These are phyloP conservation scores for Platynereis dumerilii DNA, from an alignment of 2,888 invertebrate species.

Conservation along the genomic window DNA sequence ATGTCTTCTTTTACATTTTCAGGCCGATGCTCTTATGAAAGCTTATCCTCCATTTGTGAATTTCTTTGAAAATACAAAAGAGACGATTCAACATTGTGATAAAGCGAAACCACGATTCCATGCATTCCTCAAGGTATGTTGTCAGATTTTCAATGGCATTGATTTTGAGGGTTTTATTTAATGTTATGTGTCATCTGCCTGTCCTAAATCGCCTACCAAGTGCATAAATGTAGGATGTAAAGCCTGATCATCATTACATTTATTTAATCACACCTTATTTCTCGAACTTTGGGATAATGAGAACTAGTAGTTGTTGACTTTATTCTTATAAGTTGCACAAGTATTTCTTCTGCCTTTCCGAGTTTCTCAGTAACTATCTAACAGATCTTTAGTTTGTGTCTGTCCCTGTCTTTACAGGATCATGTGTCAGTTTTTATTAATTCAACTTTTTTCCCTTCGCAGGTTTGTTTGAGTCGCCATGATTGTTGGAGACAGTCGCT, in stretches of 20 bases:
- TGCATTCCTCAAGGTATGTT: conserved; percentile 93
- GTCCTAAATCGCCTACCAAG: too few relatives aligned
- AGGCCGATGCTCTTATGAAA: conserved; percentile 84
- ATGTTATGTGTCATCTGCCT: neutral
- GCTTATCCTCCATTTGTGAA: conserved; percentile 98
- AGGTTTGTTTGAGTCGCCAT: conserved; percentile 78
- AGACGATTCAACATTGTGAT: conserved; percentile 89
- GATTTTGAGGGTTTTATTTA: neutral
- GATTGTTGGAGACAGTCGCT: conserved; percentile 96
- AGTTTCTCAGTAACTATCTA: too few relatives aligned
- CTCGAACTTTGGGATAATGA: too few relatives aligned
- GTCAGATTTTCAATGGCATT: neutral
- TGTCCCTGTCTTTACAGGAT: too few relatives aligned
- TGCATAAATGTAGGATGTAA: too few relatives aligned
- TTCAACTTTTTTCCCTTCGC: conserved; percentile 65
- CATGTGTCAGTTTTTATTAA: neutral
- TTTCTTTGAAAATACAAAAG: conserved; percentile 96
- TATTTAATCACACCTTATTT: too few relatives aligned
- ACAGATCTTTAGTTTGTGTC: too few relatives aligned
- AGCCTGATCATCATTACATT: too few relatives aligned
- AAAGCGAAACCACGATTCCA: conserved; percentile 93
- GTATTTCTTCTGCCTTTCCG: too few relatives aligned
- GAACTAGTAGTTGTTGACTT: too few relatives aligned
- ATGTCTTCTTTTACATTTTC: too few relatives aligned
- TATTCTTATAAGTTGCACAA: too few relatives aligned